Base-by-base conservation (phyloP, 2,888 invertebrate genomes). In the Scrobipalpa costella region DNA sequence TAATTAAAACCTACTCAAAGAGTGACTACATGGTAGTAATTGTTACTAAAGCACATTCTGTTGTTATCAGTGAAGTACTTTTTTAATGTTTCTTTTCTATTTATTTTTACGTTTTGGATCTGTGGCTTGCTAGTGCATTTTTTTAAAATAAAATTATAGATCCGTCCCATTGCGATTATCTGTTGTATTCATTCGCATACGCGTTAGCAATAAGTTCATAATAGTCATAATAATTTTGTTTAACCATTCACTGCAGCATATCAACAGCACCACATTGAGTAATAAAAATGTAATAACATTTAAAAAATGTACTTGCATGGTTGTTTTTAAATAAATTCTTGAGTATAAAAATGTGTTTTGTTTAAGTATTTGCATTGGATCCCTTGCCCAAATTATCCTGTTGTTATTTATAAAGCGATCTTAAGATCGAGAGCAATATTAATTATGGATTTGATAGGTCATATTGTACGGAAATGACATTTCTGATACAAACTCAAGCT, bases 271-370 rank as follows among this genome's bases (percentile, higher is more conserved):
- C 73, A 69, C 71, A 66, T 73, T 66, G 72, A 76, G 75, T 67
- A 76, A 76, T 83, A 84, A 75, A 77, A 77, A 76, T 81, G 81
- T 84, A 78, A 77, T 74, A 84, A 79, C 82, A 83, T 87, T 83
- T 73, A n/a, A 74, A 73, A 86, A 86, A 86, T 88, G 88, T 90
- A 90, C 78, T 85, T 86, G 89, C 89, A 88, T 90, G 86, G 84
- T 88, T 88, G 85, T 88, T 88, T 88, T 80, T 86, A 77, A 88
- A 81, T 89, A 89, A 90, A 88, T 72, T 79, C 76, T 79, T 83
- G 73, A 78, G 71, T 77, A 76, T 75, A 73, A 61, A 34, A 9
- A 13, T 19, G 49, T 57, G 33, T 33, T n/a, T 60, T 60, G n/a
- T 47, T 47, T 59, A 15, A n/a, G n/a, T n/a, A n/a, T n/a, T n/a